phyloP scores from a whole-genome alignment of 2,113 vertebrate genomes.

The Gila orcuttii region DNA sequence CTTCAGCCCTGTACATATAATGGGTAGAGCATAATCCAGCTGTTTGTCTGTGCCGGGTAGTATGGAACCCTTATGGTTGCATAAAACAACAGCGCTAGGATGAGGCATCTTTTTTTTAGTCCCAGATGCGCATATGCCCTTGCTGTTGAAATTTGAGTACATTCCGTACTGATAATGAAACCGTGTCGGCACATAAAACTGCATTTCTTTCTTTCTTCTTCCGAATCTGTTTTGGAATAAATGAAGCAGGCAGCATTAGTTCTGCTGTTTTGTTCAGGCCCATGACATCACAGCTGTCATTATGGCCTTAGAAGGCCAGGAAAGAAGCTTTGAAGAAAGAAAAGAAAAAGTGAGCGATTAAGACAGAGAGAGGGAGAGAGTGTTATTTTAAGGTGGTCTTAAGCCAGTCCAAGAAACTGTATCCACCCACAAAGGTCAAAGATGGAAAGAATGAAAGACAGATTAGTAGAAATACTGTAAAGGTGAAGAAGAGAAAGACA shows the following conservation, averaged over 20 bases:
- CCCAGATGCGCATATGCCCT: not conserved
- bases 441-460: constrained; percentile 69
- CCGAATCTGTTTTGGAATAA: constrained; percentile 36
- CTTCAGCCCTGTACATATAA: constrained; percentile 34
- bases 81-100: not conserved
- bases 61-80: not conserved
- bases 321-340: constrained; percentile 35
- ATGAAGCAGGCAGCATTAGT: constrained; percentile 28
- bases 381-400: constrained; percentile 78
- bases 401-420: constrained; percentile 73
- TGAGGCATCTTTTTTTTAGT: constrained; percentile 16
- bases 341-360: not conserved
- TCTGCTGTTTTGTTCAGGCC: constrained; percentile 23
- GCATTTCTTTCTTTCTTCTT: constrained; percentile 11
- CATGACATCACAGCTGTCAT: constrained; percentile 43
- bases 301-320: constrained; percentile 49
- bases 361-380: constrained; percentile 33
- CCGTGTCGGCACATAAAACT: not conserved
- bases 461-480: constrained; percentile 59
- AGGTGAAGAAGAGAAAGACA: constrained; percentile 10
- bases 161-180: not conserved
- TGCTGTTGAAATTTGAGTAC: constrained; percentile 17
- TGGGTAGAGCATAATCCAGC: constrained; percentile 43
- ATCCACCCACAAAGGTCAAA: constrained; percentile 77
- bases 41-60: not conserved